Evolutionary conservation across 2,888 invertebrate genomes (phyloP), one percentile per base, ranked within the genome.

Genomic region (Diaphora mendica): DNA sequence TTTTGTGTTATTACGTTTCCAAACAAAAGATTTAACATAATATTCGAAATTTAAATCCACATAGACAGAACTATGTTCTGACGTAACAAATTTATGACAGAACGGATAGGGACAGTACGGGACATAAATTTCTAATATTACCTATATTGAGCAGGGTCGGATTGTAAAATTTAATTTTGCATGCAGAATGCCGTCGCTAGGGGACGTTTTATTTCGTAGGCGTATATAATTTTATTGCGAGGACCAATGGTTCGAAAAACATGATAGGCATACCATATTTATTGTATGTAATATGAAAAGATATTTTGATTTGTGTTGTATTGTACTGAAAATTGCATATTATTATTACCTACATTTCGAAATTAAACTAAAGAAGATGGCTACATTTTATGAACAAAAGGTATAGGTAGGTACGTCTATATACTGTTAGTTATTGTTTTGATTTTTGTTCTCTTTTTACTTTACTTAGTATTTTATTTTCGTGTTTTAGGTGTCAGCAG

Each of bases 221-320:
- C 95, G 95, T 95, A 94, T 94, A 95, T 95, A 95, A 95, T 95
- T 95, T 95, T 95, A 95, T 94, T 92, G 93, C 93, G 84, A 90
- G 91, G 95, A 91, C 95, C 95, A 94, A 94, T 93, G 95, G 94
- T 92, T 94, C 89, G 94, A 91, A 89, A 93, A 93, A 94, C 93
- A 92, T 90, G 90, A 88, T 87, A 86, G 87, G 89, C 87, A 91
- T 92, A 90, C 83, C 87, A 87, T 91, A 88, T 83, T 83, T 89
- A 89, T 91, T 87, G 83, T 87, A 82, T 85, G 83, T 87, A 82
- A 85, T 88, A 88, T 86, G 85, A 76, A 77, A 77, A 81, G 76
- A 77, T 74, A 80, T 79, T 82, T 81, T 74, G 48, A 70, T 72
- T 72, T 72, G 51, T 68, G 30, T 62, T 65, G 67, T 67, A 64